phyloP scores from a whole-genome alignment of 2,113 vertebrate species.

The Notarius quadriscutis region DNA sequence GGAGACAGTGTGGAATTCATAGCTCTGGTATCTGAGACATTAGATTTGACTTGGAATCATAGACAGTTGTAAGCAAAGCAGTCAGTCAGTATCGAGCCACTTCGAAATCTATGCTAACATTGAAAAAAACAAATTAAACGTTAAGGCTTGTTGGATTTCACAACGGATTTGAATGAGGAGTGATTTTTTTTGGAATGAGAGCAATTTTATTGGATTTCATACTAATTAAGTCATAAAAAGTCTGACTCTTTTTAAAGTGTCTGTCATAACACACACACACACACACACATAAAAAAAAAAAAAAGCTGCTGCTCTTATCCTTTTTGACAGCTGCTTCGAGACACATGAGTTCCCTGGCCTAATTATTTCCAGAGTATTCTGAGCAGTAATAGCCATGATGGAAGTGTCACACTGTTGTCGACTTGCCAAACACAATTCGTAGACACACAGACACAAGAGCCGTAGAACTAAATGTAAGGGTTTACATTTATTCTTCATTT shows the following conservation, averaged over 20 bases:
- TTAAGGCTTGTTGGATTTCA: background rate
- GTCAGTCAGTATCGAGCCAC: no score
- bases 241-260: background rate
- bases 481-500: background rate
- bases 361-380: constrained; percentile 17
- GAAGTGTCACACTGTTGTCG: constrained; percentile 11
- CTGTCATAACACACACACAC: background rate
- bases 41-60: background rate
- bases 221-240: background rate
- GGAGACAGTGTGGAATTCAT: background rate
- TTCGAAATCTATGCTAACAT: background rate
- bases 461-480: background rate
- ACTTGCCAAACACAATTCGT: constrained; percentile 6
- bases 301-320: background rate
- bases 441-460: background rate
- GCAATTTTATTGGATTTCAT: background rate
- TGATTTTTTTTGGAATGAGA: background rate
- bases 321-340: constrained; percentile 12
- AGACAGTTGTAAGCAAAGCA: background rate
- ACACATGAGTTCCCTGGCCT: constrained; percentile 1
- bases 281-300: no score
- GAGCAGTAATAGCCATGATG: constrained; percentile 17
- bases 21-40: background rate
- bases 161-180: background rate
- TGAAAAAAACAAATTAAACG: background rate